A percentile compares a stretch with the other conserved stretches of the same genome.
These are phyloP conservation scores for Miniopterus natalensis DNA, from an alignment of 2,113 vertebrate genomes.

Conservation along the genomic window DNA sequence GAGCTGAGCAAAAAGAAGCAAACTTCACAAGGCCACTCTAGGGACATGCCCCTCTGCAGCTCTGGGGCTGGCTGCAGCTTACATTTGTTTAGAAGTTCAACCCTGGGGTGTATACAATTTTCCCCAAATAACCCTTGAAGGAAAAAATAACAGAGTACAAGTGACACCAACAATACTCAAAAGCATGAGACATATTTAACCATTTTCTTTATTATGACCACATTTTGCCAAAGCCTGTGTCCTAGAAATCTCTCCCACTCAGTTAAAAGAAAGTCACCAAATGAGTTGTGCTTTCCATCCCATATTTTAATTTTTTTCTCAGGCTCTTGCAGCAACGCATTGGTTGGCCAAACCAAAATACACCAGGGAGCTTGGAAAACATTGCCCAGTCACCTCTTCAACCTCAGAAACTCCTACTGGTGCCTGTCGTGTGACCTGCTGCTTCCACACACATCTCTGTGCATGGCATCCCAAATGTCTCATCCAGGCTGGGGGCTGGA, in stretches of 20 bases:
- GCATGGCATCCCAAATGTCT: rapidly evolving
- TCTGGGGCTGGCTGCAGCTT: neutral
- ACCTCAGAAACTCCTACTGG: neutral
- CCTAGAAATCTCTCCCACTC: neutral
- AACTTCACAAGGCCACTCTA: neutral
- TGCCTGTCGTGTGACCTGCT: neutral
- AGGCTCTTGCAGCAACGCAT: neutral
- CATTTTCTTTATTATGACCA: slow-evolving; percentile 18
- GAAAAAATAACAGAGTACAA: slow-evolving; percentile 8
- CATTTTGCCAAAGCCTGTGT: slow-evolving; percentile 9
- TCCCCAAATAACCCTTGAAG: slow-evolving; percentile 28
- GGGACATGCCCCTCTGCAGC: neutral
- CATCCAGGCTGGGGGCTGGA: neutral
- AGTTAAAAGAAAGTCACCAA: neutral
- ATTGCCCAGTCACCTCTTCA: neutral
- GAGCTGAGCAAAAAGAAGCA: neutral
- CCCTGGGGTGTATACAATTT: slow-evolving; percentile 1
- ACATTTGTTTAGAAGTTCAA: slow-evolving; percentile 48
- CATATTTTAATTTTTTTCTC: neutral
- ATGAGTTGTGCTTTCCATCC: neutral
- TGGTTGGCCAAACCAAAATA: neutral
- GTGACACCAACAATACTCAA: neutral
- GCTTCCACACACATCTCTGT: neutral
- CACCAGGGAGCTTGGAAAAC: neutral
- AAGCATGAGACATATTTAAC: neutral